Evolutionary conservation across 2,797 vertebrate genomes (phyloP).

Genomic region (Chaunax sp.): DNA sequence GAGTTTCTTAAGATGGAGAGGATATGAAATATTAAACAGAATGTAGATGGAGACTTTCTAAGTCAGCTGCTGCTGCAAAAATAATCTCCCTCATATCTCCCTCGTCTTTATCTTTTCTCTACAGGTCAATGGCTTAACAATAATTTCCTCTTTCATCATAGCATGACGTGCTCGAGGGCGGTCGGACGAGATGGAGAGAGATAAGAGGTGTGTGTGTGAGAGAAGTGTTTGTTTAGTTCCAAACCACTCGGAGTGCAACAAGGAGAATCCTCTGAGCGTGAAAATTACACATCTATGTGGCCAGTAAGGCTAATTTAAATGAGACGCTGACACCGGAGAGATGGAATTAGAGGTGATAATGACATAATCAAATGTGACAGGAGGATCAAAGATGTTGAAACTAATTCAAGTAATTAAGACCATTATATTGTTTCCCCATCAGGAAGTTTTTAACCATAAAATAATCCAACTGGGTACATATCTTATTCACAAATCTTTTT

Average conservation of each 20-base stretch:
- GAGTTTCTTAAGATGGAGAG: neutral
- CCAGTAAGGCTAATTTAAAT: conserved; percentile 33
- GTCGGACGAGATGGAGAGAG: neutral
- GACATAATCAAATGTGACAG: neutral
- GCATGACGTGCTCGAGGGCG: neutral
- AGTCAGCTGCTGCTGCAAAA: neutral
- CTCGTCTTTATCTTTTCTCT: neutral
- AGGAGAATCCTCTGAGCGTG: conserved; percentile 9
- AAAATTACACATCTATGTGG: no score
- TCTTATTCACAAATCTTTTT: no score
- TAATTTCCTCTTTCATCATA: conserved; percentile 8
- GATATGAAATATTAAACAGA: neutral
- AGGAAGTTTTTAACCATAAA: neutral
- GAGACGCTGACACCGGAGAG: conserved; percentile 24
- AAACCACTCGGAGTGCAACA: conserved; percentile 18
- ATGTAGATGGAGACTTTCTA: neutral
- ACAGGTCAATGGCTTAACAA: conserved; percentile 4
- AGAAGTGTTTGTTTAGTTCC: neutral
- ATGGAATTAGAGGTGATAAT: neutral
- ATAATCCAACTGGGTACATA: neutral
- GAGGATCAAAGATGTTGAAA: no score
- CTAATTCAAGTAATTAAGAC: no score
- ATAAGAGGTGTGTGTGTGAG: neutral
- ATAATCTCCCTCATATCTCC: neutral
- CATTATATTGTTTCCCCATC: neutral